phyloP scores from a whole-genome alignment of 2,113 vertebrate genomes.

The Phalacrocorax pelagicus region DNA sequence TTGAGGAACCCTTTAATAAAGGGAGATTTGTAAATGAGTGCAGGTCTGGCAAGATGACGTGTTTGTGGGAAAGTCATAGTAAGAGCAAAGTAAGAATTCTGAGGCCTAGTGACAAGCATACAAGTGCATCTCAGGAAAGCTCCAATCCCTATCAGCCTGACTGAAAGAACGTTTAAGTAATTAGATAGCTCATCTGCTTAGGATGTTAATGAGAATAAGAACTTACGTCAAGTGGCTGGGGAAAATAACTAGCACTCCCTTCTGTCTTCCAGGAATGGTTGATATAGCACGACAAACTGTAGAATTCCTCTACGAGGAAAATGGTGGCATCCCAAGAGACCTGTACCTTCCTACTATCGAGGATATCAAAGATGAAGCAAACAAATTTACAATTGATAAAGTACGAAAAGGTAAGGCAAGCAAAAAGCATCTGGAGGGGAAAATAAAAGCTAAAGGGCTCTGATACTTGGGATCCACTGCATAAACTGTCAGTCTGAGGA shows the following conservation, averaged over 20 bases:
- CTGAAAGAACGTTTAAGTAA: neutral
- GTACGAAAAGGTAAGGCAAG: slow-evolving; percentile 91
- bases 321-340: slow-evolving; percentile 95
- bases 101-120: neutral
- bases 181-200: neutral
- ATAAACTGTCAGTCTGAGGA: neutral
- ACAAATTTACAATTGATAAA: slow-evolving; percentile 99
- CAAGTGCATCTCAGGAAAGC: neutral
- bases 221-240: neutral
- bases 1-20: neutral
- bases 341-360: slow-evolving; percentile 98
- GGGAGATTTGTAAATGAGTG: neutral
- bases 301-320: slow-evolving; percentile 98
- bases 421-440: neutral
- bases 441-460: neutral
- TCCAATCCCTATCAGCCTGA: neutral
- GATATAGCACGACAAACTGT: slow-evolving; percentile 97
- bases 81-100: neutral
- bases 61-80: neutral
- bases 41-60: neutral
- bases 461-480: neutral
- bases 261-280: slow-evolving; percentile 83
- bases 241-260: neutral
- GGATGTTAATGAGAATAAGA: neutral
- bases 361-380: slow-evolving; percentile 98